Conservation (phyloP, 2,888 invertebrate species). For the Andrena hattorfiana region DNA sequence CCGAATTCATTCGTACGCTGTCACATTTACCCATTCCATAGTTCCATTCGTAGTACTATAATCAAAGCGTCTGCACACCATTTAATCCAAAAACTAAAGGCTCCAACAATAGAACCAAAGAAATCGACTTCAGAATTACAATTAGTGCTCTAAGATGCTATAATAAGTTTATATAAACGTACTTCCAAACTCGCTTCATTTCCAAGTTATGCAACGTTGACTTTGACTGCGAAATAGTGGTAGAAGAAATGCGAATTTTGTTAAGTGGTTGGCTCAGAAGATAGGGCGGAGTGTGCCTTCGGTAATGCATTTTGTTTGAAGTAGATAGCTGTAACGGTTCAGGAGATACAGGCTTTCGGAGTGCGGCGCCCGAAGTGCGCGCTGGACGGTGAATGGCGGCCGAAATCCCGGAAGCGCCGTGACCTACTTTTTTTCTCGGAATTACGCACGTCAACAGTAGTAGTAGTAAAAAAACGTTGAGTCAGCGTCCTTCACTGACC, state of each 20-base stretch:
- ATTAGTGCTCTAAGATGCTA: too few relatives aligned
- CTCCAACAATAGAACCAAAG: too few relatives aligned
- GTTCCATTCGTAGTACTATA: too few relatives aligned
- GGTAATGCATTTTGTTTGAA: constrained; percentile 8
- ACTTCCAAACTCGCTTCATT: too few relatives aligned
- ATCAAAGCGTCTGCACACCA: too few relatives aligned
- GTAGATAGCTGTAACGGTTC: constrained; percentile 19
- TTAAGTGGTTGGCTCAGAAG: not conserved
- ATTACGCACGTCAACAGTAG: constrained; percentile 24
- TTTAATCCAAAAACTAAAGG: too few relatives aligned
- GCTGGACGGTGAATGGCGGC: constrained; percentile 4
- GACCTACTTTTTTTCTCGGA: constrained; percentile 26
- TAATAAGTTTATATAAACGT: too few relatives aligned
- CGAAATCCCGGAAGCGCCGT: constrained; percentile 29
- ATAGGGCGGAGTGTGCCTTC: not conserved
- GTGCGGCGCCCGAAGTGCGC: constrained; percentile 5
- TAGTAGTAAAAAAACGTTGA: constrained; percentile 19
- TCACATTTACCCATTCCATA: too few relatives aligned
- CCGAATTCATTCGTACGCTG: too few relatives aligned
- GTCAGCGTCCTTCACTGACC: constrained; percentile 23
- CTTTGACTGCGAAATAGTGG: not conserved
- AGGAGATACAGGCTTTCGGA: not conserved
- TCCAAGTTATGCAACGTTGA: too few relatives aligned
- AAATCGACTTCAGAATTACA: too few relatives aligned
- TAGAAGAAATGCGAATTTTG: not conserved